Conservation (phyloP, 92 coral and sea anemone species). For the Umimayanthus kanabou region DNA sequence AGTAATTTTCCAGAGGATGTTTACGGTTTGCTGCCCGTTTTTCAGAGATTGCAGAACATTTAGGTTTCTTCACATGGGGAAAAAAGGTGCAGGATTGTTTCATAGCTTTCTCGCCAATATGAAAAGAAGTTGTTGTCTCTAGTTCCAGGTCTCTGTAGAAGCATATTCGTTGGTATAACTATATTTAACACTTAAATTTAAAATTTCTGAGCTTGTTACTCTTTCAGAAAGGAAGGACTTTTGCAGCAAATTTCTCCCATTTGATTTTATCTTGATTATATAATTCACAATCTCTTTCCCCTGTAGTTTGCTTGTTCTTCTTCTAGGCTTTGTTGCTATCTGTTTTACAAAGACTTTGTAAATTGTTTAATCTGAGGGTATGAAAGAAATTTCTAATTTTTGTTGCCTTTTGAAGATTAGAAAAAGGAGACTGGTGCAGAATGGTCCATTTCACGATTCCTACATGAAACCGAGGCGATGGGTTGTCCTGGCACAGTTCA, state of each 20-base stretch:
- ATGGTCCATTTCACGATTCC: too few species aligned
- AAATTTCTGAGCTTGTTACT: neutral
- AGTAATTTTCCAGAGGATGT: neutral
- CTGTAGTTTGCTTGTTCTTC: too few species aligned
- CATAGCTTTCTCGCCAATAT: neutral
- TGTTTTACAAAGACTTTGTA: slow-evolving; percentile 7
- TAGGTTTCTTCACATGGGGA: too few species aligned
- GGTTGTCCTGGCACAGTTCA: too few species aligned
- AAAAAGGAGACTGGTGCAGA: too few species aligned
- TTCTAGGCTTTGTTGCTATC: neutral
- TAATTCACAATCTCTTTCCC: too few species aligned
- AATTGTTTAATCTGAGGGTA: neutral
- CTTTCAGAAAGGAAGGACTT: neutral
- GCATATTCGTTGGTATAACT: neutral
- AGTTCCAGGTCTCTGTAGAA: neutral
- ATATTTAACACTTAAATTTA: neutral
- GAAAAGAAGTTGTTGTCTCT: neutral
- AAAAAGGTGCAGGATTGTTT: neutral
- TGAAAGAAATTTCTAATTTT: too few species aligned
- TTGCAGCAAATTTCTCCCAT: neutral
- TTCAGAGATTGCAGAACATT: neutral
- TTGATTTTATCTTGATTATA: too few species aligned
- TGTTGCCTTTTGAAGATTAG: too few species aligned
- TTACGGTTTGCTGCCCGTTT: neutral
- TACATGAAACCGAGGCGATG: too few species aligned